phyloP scores from a whole-genome alignment of 2,113 vertebrate species.

The Lethenteron camtschaticum region DNA sequence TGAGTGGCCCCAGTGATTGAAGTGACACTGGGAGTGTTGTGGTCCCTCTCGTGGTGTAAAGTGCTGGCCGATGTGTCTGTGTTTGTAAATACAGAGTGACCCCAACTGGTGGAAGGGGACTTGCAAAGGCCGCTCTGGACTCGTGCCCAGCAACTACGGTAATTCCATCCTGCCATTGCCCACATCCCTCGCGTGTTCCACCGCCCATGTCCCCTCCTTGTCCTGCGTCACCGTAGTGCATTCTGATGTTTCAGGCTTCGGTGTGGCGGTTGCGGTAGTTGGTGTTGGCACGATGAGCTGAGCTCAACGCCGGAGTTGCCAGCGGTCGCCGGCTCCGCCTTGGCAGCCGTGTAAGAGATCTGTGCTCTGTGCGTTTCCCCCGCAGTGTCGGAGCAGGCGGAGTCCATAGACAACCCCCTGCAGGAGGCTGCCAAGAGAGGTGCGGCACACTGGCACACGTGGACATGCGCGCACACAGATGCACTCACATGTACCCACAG shows the following conservation, averaged over 20 bases:
- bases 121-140: constrained; percentile 63
- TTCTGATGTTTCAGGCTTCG: no score
- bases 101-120: constrained; percentile 98
- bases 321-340: no score
- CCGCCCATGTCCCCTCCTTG: no score
- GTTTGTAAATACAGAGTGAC: constrained; percentile 43
- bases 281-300: no score
- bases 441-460: constrained; percentile 13
- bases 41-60: not conserved
- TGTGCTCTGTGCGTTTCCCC: not conserved
- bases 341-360: no score
- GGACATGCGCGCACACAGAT: not conserved
- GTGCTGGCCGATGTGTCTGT: constrained; percentile 7
- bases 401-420: constrained; percentile 85
- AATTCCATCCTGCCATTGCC: constrained; percentile 16
- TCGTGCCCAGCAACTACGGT: constrained; percentile 99
- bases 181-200: no score
- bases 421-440: constrained; percentile 94
- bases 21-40: not conserved
- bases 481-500: not conserved
- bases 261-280: no score
- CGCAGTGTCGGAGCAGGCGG: constrained; percentile 71
- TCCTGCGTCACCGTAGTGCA: no score
- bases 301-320: no score
- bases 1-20: not conserved